A percentile compares a stretch with the other conserved stretches of the same genome.
phyloP scores from a whole-genome alignment of 1,140 invertebrate species.

The Lutraria rhynchaena region DNA sequence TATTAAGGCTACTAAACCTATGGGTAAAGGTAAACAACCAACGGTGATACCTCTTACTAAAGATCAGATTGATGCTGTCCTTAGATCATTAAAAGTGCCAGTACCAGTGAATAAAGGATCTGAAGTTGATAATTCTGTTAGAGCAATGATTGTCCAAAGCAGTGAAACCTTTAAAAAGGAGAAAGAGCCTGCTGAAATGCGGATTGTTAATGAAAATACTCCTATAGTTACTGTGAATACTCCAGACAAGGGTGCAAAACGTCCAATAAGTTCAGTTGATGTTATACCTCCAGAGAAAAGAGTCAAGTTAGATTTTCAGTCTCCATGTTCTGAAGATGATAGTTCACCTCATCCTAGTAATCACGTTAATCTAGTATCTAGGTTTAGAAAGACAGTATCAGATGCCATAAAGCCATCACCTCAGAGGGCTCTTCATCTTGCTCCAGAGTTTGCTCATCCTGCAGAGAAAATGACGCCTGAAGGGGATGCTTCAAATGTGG shows the following conservation, averaged over 20 bases:
- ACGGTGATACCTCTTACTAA: conserved; percentile 71
- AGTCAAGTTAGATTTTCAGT: conserved; percentile 64
- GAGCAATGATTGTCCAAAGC: conserved; percentile 1
- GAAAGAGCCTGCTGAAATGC: conserved; percentile 21
- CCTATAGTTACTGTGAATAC: conserved; percentile 50
- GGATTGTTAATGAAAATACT: conserved; percentile 49
- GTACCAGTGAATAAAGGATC: conserved; percentile 65
- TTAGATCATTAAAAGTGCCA: conserved; percentile 74
- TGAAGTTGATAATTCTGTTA: conserved; percentile 58
- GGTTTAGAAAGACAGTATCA: conserved; percentile 12
- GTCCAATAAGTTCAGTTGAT: not conserved
- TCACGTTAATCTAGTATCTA: conserved; percentile 14
- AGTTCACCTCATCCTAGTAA: conserved; percentile 10
- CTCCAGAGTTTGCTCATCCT: conserved; percentile 60
- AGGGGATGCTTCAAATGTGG: conserved; percentile 21
- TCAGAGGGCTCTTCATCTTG: conserved; percentile 62
- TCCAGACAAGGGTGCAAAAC: conserved; percentile 47
- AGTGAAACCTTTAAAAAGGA: conserved; percentile 16
- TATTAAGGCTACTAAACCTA: conserved; percentile 62
- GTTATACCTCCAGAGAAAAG: conserved; percentile 57
- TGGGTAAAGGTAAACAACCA: conserved; percentile 58
- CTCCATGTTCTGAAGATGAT: conserved; percentile 67
- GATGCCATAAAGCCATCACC: conserved; percentile 56
- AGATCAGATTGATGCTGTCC: conserved; percentile 74
- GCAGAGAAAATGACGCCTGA: conserved; percentile 30